Percentiles rank a stretch among this genome's conserved stretches.
phyloP scores from a whole-genome alignment of 2,113 vertebrate species.

The Pionites leucogaster region DNA sequence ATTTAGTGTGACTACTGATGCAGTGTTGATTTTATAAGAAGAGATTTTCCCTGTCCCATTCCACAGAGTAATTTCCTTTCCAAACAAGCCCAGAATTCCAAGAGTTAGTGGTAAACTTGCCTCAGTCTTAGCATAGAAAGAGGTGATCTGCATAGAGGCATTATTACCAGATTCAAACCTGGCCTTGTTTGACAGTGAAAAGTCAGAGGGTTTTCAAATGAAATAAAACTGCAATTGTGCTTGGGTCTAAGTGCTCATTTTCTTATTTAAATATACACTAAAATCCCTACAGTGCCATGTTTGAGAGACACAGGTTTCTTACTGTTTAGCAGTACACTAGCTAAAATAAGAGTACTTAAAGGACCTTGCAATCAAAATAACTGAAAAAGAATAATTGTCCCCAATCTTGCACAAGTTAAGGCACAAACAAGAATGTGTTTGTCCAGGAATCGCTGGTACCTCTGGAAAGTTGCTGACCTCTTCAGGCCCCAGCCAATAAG shows the following conservation, averaged over 20 bases:
- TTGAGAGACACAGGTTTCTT: neutral
- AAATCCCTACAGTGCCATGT: neutral
- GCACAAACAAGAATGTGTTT: neutral
- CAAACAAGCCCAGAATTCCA: neutral
- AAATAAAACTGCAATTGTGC: neutral
- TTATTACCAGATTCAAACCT: neutral
- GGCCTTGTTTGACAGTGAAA: neutral
- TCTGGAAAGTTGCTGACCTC: neutral
- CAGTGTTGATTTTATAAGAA: neutral
- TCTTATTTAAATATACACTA: neutral
- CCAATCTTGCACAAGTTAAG: neutral
- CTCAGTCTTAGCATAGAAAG: neutral
- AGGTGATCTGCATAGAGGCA: neutral
- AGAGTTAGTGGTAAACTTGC: neutral
- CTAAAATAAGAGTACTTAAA: neutral
- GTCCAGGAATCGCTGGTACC: neutral
- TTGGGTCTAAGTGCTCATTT: neutral
- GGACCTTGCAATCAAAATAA: neutral
- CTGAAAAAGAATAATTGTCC: neutral
- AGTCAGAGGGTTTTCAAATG: neutral
- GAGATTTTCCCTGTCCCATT: neutral
- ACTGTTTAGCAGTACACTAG: rapidly evolving
- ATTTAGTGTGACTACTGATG: neutral
- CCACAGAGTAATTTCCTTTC: neutral
- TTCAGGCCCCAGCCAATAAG: neutral